Conservation (phyloP, 2,888 invertebrate genomes). For the Polietes domitor region DNA sequence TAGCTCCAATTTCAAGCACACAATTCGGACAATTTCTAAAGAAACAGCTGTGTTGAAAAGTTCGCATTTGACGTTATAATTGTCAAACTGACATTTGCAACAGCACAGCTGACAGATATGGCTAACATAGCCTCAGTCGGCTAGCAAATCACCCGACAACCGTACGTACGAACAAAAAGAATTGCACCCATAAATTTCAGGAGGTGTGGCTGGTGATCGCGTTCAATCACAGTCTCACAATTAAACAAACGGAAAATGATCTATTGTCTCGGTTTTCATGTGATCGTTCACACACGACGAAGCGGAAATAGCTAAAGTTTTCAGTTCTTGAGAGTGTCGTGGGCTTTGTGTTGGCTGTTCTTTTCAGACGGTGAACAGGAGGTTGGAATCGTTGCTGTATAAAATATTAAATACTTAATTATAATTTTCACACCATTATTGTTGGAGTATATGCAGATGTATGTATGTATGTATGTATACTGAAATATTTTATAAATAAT, state of each 20-base stretch:
- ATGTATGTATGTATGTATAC: neutral
- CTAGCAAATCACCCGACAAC: neutral
- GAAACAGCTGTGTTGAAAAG: slow-evolving; percentile 69
- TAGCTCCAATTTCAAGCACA: neutral
- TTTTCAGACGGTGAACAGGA: too few species aligned
- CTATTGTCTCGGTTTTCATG: slow-evolving; percentile 42
- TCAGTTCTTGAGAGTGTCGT: neutral
- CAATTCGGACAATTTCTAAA: neutral
- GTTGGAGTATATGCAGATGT: neutral
- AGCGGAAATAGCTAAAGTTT: slow-evolving; percentile 14
- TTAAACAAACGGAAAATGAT: slow-evolving; percentile 33
- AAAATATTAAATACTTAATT: slow-evolving; percentile 59
- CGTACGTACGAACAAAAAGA: slow-evolving; percentile 8
- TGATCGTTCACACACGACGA: neutral
- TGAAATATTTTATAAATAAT: slow-evolving; percentile 55
- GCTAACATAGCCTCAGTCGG: slow-evolving; percentile 24
- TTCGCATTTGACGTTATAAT: slow-evolving; percentile 75
- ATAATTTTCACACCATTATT: slow-evolving; percentile 64
- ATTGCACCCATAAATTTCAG: slow-evolving; percentile 38
- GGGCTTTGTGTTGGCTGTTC: neutral
- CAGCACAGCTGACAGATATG: slow-evolving; percentile 76
- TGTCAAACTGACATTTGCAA: slow-evolving; percentile 78
- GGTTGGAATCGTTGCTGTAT: neutral
- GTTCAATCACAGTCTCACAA: slow-evolving; percentile 35
- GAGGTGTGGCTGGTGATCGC: slow-evolving; percentile 49